phyloP scores from a whole-genome alignment of 2,797 vertebrate genomes.

The Erithacus rubecula region DNA sequence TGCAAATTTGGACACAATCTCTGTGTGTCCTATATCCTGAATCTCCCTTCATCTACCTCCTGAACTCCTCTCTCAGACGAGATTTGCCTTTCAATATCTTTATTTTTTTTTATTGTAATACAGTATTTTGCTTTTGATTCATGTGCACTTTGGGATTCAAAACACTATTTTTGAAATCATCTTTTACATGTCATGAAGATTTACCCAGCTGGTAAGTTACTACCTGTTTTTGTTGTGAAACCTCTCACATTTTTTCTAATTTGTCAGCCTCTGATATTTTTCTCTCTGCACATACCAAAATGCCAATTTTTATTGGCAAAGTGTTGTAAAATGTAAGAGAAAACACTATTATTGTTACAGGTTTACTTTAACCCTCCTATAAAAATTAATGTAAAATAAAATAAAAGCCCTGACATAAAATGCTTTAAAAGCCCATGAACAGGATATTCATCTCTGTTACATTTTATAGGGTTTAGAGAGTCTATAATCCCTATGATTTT shows the following conservation, averaged over 20 bases:
- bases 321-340: slow-evolving; percentile 16
- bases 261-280: not conserved
- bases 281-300: not conserved
- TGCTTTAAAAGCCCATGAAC: not conserved
- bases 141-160: not conserved
- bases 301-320: not conserved
- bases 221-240: not conserved
- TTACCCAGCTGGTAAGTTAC: not conserved
- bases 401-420: not conserved
- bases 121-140: not conserved
- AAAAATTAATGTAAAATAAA: slow-evolving; percentile 39
- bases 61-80: not conserved
- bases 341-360: not conserved
- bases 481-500: not conserved
- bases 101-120: not conserved
- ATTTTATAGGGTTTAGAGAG: not conserved
- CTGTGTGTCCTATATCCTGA: not conserved
- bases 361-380: slow-evolving; percentile 6
- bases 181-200: not conserved
- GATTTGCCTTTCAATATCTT: not conserved
- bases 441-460: not conserved
- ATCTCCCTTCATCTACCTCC: not conserved
- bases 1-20: not conserved
- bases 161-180: not conserved
- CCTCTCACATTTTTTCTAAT: not conserved